Percentiles rank a stretch among this genome's conserved stretches.
Conservation (phyloP, 2,113 vertebrate species). For the Lota lota region DNA sequence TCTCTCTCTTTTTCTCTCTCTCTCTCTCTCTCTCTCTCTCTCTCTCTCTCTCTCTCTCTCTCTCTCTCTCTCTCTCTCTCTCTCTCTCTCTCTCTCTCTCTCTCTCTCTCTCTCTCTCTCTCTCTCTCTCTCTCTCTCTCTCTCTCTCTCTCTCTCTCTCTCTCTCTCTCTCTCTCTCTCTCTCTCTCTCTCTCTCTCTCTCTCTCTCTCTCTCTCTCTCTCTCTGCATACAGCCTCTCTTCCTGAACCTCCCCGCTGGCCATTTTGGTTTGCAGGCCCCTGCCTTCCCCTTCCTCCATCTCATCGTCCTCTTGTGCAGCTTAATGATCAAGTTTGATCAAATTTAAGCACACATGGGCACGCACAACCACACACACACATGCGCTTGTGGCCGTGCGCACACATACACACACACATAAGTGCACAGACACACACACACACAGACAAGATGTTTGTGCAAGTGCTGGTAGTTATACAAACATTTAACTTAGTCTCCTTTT, state of each 20-base stretch:
- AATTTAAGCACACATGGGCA: too few relatives aligned
- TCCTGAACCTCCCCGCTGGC: conserved; percentile 11
- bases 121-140: background rate
- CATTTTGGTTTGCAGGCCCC: conserved; percentile 34
- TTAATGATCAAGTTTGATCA: too few relatives aligned
- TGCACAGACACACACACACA: conserved; percentile 2
- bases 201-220: background rate
- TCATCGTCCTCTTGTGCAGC: background rate
- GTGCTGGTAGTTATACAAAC: too few relatives aligned
- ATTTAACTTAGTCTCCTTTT: too few relatives aligned
- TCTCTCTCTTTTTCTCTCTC: background rate
- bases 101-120: background rate
- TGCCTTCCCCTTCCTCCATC: conserved; percentile 18
- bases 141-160: conserved; percentile 1
- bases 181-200: conserved; percentile 1
- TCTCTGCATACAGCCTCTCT: background rate
- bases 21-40: background rate
- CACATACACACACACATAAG: background rate
- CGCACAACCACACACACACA: too few relatives aligned
- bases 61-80: conserved; percentile 18
- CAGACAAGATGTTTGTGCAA: background rate
- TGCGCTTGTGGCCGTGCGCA: too few relatives aligned
- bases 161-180: background rate
- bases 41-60: conserved; percentile 9
- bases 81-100: conserved; percentile 3